phyloP scores from a whole-genome alignment of 2,113 vertebrate genomes.

The Phalacrocorax aristotelis region DNA sequence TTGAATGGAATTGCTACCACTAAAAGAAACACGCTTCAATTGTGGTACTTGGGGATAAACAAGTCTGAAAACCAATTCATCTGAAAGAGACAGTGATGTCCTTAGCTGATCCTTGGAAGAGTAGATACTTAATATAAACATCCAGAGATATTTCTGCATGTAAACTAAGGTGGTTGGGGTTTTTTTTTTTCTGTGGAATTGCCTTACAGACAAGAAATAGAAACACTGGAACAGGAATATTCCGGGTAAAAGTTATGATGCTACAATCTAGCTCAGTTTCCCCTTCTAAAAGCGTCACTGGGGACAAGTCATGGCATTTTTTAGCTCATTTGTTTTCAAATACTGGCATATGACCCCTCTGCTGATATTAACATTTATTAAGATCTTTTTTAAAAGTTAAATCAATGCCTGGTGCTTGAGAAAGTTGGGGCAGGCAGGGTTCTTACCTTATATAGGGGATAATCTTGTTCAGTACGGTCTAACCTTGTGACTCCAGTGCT shows the following conservation, averaged over 20 bases:
- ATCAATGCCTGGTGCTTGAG: not conserved
- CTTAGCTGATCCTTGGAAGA: not conserved
- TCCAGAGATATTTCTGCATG: not conserved
- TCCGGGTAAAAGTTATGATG: not conserved
- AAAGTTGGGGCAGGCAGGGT: fast-evolving
- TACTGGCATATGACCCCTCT: not conserved
- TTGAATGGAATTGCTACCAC: not conserved
- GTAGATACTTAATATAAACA: not conserved
- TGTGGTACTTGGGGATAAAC: not conserved
- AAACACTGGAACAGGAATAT: not conserved
- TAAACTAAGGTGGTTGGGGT: not conserved
- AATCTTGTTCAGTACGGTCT: not conserved
- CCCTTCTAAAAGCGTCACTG: not conserved
- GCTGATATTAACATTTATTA: not conserved
- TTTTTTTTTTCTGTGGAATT: not conserved
- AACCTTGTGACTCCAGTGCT: not conserved
- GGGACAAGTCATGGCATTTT: fast-evolving
- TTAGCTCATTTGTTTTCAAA: not conserved
- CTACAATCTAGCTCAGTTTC: not conserved
- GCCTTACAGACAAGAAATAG: not conserved
- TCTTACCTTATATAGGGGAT: not conserved
- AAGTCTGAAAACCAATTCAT: not conserved
- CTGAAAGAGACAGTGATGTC: not conserved
- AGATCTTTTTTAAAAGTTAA: not conserved
- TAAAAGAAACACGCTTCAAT: not conserved